Evolutionary conservation across 2,113 vertebrate species (phyloP), one percentile per base, ranked within the genome.

Genomic region (Ranitomeya imitator): DNA sequence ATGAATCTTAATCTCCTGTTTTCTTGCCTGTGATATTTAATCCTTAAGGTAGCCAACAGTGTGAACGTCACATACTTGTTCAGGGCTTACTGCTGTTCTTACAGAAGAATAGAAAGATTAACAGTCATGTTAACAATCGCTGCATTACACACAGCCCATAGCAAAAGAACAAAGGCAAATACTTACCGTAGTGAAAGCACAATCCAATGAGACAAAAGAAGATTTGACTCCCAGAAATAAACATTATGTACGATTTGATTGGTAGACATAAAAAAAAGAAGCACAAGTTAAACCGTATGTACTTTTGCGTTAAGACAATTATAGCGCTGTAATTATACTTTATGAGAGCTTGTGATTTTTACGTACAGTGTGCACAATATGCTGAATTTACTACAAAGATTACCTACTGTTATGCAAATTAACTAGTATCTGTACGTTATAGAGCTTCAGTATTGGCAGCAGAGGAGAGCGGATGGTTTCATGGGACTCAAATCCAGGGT

Each of bases 1-100:
- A 85, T 85, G 69, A 85, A 85, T 85, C 83, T 74, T 85, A 85
- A 74, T 85, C 83, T 85, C 69, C 59, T 76, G 83, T 85, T 85
- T 74, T 85, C 67, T 85, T 59, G 69, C 61, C 69, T 12, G 69
- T 45, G 69, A 85, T 74, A n/a, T 37, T 37, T 85, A 85, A 85
- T 85, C 83, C 83, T 85, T 57, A 19, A 74, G 69, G 69, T 85
- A 74, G n/a, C 83, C 65, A 55, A 19, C 67, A 85, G 67, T 60
- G 83, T 76, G 83, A 85, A 45, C 69, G 63, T 76, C 83, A 85
- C 54, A 60, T 57, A 8, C 52, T 31, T 60, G 83, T 74, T 74
- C 69, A 45, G 83, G 83, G 69, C 13, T 74, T 74, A 85, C 60
- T 59, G 83, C 26, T 69, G 83, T 60, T 85, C 26, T 55, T 12